Percentiles rank a stretch among this genome's conserved stretches.
These are phyloP conservation scores for Zapornia atra DNA, from an alignment of 2,113 vertebrate species.

Conservation along the genomic window DNA sequence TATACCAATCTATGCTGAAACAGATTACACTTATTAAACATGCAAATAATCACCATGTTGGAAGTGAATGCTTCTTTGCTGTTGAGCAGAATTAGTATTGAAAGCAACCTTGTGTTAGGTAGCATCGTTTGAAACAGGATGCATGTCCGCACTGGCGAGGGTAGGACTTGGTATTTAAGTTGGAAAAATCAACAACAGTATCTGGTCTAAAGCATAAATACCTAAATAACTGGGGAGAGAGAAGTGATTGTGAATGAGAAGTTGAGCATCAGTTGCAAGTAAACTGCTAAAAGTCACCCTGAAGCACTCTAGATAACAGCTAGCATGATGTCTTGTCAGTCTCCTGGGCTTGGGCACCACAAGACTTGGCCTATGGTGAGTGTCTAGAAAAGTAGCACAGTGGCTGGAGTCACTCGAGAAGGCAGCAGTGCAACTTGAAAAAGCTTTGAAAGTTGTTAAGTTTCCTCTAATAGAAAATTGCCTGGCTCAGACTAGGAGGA, in stretches of 20 bases:
- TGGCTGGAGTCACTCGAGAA: background rate
- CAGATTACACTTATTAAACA: background rate
- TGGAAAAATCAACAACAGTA: background rate
- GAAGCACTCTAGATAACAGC: background rate
- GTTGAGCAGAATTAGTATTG: background rate
- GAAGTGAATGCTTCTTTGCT: background rate
- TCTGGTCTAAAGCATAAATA: background rate
- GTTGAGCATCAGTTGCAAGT: background rate
- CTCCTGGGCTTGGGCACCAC: background rate
- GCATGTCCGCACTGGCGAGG: background rate
- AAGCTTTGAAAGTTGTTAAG: background rate
- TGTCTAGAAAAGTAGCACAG: background rate
- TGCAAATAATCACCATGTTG: background rate
- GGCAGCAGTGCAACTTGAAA: background rate
- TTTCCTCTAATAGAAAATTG: background rate
- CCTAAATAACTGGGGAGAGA: background rate
- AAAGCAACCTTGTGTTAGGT: background rate
- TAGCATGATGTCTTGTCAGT: background rate
- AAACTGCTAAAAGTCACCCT: background rate
- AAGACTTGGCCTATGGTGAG: background rate
- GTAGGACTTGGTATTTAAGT: background rate
- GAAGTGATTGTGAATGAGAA: background rate
- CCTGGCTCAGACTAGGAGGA: background rate
- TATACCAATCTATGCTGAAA: background rate
- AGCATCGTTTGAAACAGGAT: background rate